A percentile compares a stretch with the other conserved stretches of the same genome.
Evolutionary conservation across 2,113 vertebrate species (phyloP).

Genomic region (Bothrops jararaca): DNA sequence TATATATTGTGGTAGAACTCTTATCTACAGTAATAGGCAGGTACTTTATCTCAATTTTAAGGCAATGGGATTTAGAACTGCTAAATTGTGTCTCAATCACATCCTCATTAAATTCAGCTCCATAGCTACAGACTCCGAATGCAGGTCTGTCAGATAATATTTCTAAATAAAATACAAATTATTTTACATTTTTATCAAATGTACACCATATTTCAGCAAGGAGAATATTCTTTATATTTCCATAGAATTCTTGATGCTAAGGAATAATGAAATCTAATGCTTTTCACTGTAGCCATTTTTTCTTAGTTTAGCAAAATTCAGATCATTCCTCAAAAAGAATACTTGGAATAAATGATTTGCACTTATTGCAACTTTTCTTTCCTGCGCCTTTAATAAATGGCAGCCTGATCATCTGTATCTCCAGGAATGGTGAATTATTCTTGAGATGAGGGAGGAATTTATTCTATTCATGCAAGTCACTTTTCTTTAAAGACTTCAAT

Average conservation of each 20-base stretch:
- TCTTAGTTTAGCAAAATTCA: background rate
- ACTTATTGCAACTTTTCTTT: background rate
- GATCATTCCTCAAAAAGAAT: background rate
- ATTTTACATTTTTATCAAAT: fast-evolving
- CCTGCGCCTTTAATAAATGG: slow-evolving; percentile 13
- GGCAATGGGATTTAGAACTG: background rate
- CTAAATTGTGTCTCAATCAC: background rate
- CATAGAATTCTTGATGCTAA: slow-evolving; percentile 12
- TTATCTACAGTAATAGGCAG: background rate
- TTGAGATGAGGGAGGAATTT: background rate
- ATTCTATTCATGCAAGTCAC: slow-evolving; percentile 25
- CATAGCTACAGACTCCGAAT: background rate
- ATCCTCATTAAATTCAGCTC: background rate
- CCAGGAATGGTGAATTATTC: slow-evolving; percentile 1
- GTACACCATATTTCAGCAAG: background rate
- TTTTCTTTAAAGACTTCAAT: background rate
- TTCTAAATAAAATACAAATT: background rate
- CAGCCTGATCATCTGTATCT: background rate
- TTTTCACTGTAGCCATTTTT: slow-evolving; percentile 14
- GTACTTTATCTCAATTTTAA: background rate
- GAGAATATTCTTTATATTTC: background rate
- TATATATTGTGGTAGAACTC: background rate
- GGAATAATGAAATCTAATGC: background rate
- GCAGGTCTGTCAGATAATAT: background rate
- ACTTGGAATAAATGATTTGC: background rate